Conservation (phyloP, 2,113 vertebrate species). For the Pseudopipra pipra region DNA sequence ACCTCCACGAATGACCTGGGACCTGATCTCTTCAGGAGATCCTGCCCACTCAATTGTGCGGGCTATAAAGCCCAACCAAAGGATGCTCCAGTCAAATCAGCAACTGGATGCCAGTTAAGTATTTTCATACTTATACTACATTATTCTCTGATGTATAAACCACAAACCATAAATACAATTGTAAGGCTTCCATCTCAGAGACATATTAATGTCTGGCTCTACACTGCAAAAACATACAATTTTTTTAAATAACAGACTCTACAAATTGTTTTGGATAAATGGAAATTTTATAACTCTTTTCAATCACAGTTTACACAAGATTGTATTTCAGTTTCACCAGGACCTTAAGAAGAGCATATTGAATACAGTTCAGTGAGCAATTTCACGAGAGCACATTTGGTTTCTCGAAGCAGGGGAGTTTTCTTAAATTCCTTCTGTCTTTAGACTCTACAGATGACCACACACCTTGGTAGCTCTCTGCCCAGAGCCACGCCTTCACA, state of each 20-base stretch:
- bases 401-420: background rate
- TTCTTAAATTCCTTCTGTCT: conserved; percentile 5
- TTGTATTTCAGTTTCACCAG: background rate
- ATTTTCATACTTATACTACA: conserved; percentile 1
- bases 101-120: background rate
- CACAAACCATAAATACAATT: background rate
- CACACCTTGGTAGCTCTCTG: background rate
- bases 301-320: conserved; percentile 15
- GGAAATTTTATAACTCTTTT: conserved; percentile 11
- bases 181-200: background rate
- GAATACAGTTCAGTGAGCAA: background rate
- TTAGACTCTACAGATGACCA: background rate
- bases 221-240: background rate
- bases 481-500: background rate
- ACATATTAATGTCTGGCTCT: background rate
- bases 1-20: background rate
- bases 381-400: background rate
- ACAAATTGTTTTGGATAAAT: conserved; percentile 26
- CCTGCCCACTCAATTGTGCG: background rate
- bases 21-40: background rate
- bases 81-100: conserved; percentile 14
- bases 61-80: background rate
- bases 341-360: background rate
- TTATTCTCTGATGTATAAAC: conserved; percentile 24
- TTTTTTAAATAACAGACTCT: background rate